phyloP scores from a whole-genome alignment of 2,113 vertebrate species.

The Eptesicus fuscus region DNA sequence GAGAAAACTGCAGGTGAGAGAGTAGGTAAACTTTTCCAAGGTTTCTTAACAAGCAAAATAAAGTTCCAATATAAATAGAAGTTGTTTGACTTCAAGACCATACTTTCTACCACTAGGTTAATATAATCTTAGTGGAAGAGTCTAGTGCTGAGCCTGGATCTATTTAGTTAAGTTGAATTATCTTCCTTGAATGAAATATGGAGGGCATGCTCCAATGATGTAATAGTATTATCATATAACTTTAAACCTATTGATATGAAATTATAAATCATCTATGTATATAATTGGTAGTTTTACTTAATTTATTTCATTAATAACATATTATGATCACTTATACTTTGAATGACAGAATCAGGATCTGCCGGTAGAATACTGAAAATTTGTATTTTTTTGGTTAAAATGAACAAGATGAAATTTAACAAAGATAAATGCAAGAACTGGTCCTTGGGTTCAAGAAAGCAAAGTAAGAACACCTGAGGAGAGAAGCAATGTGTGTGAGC shows the following conservation, averaged over 20 bases:
- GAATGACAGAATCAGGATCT: neutral
- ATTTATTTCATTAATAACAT: neutral
- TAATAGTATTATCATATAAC: neutral
- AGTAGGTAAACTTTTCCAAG: neutral
- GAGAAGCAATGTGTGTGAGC: neutral
- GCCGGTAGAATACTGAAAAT: neutral
- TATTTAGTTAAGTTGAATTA: neutral
- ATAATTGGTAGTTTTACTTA: neutral
- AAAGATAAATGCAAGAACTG: constrained; percentile 3
- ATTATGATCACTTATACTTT: neutral
- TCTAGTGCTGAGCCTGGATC: neutral
- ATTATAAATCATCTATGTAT: constrained; percentile 27
- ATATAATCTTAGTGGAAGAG: neutral
- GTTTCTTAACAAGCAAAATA: neutral
- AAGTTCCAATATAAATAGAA: neutral
- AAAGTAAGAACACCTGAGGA: neutral
- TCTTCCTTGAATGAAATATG: neutral
- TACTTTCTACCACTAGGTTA: neutral
- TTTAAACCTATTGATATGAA: constrained; percentile 3
- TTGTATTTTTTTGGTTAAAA: neutral
- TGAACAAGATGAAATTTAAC: constrained; percentile 23
- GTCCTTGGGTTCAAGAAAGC: neutral
- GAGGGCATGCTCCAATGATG: neutral
- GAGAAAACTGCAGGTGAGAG: neutral
- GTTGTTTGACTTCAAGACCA: neutral